Base-by-base conservation (phyloP, 2,888 invertebrate genomes). In the Sericinus montela region DNA sequence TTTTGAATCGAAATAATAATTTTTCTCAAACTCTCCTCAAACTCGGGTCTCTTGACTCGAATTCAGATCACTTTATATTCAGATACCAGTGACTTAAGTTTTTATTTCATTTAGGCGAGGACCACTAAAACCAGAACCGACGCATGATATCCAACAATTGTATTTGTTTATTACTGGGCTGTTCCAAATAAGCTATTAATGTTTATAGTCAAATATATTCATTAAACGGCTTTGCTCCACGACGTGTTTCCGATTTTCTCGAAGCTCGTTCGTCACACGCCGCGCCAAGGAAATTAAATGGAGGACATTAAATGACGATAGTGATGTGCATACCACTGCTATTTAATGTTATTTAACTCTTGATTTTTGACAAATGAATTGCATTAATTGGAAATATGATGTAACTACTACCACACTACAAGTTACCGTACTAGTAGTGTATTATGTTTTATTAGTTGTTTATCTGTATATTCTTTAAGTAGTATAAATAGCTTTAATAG, bases 181-280 rank as follows among this genome's bases (percentile, higher is more conserved):
- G 39, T 39, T 39, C 35, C 28, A 35, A 49, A 39, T 45, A 35
- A 39, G 39, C 44, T 39, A 44, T 49, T 39, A 43, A 45, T 8
- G 16, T 49, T 49, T 40, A 49, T 45, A 45, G 49, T 44, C 40
- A 40, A 49, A 49, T 49, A 49, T 49, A 49, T 49, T 49, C 44
- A 49, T 49, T 49, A 49, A 49, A 49, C 34, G 34, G 40, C 44
- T 35, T 9, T 14, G 44, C 44, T 30, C 41, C 30, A 45, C 45
- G 49, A 48, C 48, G 36, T 55, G 57, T 59, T 56, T 54, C 56
- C 44, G 58, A 61, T 58, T 63, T 63, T 59, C 63, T 46, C 43
- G 55, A 57, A 57, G 54, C 41, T 54, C 48, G 55, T 62, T 62
- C 59, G 62, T 59, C 62, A 63, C 61, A 59, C 50, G 48, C 47